Evolutionary conservation across 2,797 vertebrate genomes (phyloP).

Genomic region (Crenuchus spilurus): DNA sequence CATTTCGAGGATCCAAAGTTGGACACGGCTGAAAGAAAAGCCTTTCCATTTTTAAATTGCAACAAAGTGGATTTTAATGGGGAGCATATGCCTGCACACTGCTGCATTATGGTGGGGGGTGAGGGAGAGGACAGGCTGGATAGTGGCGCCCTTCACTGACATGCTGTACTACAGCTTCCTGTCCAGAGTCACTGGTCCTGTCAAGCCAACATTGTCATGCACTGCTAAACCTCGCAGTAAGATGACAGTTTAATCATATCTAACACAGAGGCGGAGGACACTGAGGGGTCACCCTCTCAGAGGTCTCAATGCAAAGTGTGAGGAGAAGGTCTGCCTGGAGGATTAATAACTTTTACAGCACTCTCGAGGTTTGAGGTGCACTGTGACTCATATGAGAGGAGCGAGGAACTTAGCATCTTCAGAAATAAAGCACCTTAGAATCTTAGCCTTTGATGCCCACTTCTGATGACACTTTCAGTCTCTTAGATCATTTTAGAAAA

Average conservation of each 20-base stretch:
- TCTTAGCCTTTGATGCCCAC: background rate
- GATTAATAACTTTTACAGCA: constrained; percentile 8
- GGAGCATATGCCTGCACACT: constrained; percentile 40
- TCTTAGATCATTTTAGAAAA: background rate
- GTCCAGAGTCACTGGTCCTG: constrained; percentile 34
- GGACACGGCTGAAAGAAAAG: constrained; percentile 32
- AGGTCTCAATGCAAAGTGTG: constrained; percentile 9
- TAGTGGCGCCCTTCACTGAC: constrained; percentile 5
- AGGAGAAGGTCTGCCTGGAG: constrained; percentile 2
- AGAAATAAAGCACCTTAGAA: background rate
- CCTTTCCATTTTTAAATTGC: constrained; percentile 34
- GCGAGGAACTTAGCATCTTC: background rate
- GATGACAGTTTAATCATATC: constrained; percentile 54
- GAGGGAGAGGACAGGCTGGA: constrained; percentile 45
- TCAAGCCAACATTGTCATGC: constrained; percentile 43
- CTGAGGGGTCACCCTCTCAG: constrained; percentile 17
- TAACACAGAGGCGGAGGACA: constrained; percentile 36
- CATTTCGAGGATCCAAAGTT: background rate
- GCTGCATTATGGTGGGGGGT: constrained; percentile 31
- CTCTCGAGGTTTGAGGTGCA: constrained; percentile 8
- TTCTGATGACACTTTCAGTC: background rate
- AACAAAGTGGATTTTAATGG: constrained; percentile 48
- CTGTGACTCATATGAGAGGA: background rate
- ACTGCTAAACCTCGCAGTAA: constrained; percentile 38
- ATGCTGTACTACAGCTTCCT: constrained; percentile 9